Conservation (phyloP, 2,888 invertebrate species). For the Aporophyla lueneburgensis region DNA sequence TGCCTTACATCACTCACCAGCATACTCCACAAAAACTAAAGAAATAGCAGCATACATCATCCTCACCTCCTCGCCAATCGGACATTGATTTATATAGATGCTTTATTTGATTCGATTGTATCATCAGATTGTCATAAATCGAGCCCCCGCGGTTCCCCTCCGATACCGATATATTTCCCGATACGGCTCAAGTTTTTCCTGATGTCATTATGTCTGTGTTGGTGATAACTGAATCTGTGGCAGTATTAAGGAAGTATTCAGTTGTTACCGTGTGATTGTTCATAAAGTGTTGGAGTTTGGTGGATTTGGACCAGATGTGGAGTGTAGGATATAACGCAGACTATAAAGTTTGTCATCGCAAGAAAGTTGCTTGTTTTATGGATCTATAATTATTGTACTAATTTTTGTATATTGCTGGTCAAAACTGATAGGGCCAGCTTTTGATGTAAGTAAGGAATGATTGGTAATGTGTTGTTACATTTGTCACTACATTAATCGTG, state of each 20-base stretch:
- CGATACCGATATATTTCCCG: constrained; percentile 76
- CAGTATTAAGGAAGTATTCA: constrained; percentile 72
- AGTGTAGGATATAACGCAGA: too few species aligned
- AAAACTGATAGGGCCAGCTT: background rate
- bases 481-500: constrained; percentile 10
- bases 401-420: background rate
- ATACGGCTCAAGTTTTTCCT: constrained; percentile 82
- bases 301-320: constrained; percentile 5
- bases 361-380: background rate
- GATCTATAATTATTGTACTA: background rate
- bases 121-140: constrained; percentile 90
- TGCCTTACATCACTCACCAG: constrained; percentile 21
- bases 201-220: constrained; percentile 86
- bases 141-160: constrained; percentile 73
- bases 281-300: constrained; percentile 29
- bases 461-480: background rate
- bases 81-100: constrained; percentile 89
- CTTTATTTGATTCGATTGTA: constrained; percentile 90
- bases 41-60: constrained; percentile 74
- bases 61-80: constrained; percentile 81
- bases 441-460: background rate
- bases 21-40: constrained; percentile 50
- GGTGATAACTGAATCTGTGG: constrained; percentile 84
- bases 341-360: background rate
- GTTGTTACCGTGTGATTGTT: constrained; percentile 66